Evolutionary conservation across 2,888 invertebrate species (phyloP).

Genomic region (Nesidiocoris tenuis): DNA sequence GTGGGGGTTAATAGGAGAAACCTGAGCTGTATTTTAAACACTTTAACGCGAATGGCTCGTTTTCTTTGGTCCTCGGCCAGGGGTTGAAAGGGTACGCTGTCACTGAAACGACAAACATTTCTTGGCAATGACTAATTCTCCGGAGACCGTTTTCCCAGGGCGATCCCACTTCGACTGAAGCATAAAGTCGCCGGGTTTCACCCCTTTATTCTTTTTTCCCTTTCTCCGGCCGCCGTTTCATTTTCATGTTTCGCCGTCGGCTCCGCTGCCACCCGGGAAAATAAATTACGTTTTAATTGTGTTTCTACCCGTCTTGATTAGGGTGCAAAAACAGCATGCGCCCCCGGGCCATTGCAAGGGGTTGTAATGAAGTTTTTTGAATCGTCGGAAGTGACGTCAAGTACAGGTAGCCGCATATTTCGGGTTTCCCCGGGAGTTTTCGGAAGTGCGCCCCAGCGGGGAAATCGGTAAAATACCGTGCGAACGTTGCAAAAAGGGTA

Average conservation of each 20-base stretch:
- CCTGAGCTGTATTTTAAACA: slow-evolving; percentile 38
- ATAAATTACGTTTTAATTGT: neutral
- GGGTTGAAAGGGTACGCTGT: neutral
- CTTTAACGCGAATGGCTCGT: slow-evolving; percentile 5
- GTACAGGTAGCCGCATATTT: no score
- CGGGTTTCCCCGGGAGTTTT: no score
- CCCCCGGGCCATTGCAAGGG: no score
- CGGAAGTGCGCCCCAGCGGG: no score
- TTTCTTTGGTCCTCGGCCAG: neutral
- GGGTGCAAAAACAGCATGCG: neutral
- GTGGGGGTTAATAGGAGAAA: slow-evolving; percentile 1
- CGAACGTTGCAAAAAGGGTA: no score
- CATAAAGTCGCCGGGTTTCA: neutral
- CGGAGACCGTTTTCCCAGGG: neutral
- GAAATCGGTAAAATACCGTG: no score
- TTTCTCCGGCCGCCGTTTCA: neutral
- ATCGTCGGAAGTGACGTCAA: no score
- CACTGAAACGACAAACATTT: slow-evolving; percentile 28
- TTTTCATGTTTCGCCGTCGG: neutral
- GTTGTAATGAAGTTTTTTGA: no score
- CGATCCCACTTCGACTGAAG: neutral
- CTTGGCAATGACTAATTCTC: slow-evolving; percentile 35
- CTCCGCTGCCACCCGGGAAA: neutral
- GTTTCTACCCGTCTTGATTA: neutral
- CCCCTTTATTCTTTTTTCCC: neutral